Evolutionary conservation across 2,797 vertebrate genomes (phyloP).

Genomic region (Hydrolagus colliei): DNA sequence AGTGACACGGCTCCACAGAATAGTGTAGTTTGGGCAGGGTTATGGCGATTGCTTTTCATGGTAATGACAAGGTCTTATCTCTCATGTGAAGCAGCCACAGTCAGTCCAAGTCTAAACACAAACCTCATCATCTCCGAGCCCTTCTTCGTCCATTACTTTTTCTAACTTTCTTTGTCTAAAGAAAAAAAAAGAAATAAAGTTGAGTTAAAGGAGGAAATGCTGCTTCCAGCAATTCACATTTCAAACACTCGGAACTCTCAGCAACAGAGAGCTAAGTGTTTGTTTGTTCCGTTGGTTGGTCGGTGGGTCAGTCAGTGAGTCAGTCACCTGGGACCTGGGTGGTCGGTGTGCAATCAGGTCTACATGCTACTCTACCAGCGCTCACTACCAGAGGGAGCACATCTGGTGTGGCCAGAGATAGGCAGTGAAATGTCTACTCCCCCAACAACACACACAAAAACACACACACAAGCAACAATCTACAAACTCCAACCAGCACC

Average conservation of each 20-base stretch:
- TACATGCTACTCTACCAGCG: too few species aligned
- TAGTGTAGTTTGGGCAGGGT: too few species aligned
- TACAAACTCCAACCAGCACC: too few species aligned
- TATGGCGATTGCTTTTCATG: too few species aligned
- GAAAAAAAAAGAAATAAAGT: constrained; percentile 33
- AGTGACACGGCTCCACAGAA: too few species aligned
- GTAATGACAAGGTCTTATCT: not conserved
- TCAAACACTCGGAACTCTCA: not conserved
- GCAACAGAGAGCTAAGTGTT: not conserved
- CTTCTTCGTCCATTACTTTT: constrained; percentile 98
- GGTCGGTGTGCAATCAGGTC: too few species aligned
- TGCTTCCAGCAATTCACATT: not conserved
- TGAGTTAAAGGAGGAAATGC: not conserved
- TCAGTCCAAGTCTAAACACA: not conserved
- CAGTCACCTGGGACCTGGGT: too few species aligned
- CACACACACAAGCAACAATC: too few species aligned
- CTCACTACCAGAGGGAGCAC: too few species aligned
- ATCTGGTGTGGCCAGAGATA: too few species aligned
- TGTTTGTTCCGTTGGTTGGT: not conserved
- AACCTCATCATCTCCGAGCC: constrained; percentile 92
- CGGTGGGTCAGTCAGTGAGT: not conserved
- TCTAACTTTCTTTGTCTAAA: constrained; percentile 90
- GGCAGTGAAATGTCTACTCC: too few species aligned
- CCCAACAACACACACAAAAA: too few species aligned
- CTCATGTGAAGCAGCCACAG: not conserved